These are phyloP conservation scores for Chrosomus eos DNA, from an alignment of 2,797 vertebrate genomes.

Conservation along the genomic window DNA sequence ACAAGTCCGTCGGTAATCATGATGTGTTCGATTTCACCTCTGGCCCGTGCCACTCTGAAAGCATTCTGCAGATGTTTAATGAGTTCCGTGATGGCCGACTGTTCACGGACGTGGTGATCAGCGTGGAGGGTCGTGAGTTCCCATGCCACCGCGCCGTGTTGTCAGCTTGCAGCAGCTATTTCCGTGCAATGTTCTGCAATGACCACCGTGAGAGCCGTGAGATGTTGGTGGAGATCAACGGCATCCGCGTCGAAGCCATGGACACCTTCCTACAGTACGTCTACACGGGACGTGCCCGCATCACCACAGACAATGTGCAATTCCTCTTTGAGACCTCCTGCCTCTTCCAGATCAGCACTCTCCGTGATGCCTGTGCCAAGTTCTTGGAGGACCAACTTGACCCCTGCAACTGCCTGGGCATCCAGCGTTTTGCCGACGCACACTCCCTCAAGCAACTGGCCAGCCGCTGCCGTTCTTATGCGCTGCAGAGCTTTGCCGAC, in stretches of 20 bases:
- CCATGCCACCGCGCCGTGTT: constrained; percentile 96
- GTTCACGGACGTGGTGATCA: constrained; percentile 98
- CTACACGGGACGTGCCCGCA: constrained; percentile 95
- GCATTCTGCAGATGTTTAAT: constrained; percentile 95
- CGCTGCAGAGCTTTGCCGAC: constrained; percentile 90
- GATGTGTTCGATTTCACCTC: constrained; percentile 95
- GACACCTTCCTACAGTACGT: constrained; percentile 96
- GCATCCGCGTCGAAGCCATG: constrained; percentile 95
- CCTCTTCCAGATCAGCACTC: constrained; percentile 92
- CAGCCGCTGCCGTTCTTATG: constrained; percentile 89
- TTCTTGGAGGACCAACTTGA: constrained; percentile 98
- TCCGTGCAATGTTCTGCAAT: constrained; percentile 98
- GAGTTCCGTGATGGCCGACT: constrained; percentile 93
- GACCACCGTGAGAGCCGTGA: constrained; percentile 96
- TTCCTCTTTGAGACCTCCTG: constrained; percentile 97
- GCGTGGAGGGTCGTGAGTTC: constrained; percentile 95
- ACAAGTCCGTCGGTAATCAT: constrained; percentile 83
- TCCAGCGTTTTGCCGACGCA: constrained; percentile 93
- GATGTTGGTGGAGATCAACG: constrained; percentile 98
- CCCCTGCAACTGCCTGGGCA: constrained; percentile 96
- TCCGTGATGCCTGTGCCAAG: constrained; percentile 95
- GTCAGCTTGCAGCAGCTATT: constrained; percentile 97
- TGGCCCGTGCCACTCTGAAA: constrained; percentile 92
- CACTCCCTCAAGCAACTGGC: constrained; percentile 94
- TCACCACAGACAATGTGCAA: constrained; percentile 97